These are phyloP conservation scores for Drosophila percnosoma DNA, from an alignment of 2,888 invertebrate species.

Conservation along the genomic window DNA sequence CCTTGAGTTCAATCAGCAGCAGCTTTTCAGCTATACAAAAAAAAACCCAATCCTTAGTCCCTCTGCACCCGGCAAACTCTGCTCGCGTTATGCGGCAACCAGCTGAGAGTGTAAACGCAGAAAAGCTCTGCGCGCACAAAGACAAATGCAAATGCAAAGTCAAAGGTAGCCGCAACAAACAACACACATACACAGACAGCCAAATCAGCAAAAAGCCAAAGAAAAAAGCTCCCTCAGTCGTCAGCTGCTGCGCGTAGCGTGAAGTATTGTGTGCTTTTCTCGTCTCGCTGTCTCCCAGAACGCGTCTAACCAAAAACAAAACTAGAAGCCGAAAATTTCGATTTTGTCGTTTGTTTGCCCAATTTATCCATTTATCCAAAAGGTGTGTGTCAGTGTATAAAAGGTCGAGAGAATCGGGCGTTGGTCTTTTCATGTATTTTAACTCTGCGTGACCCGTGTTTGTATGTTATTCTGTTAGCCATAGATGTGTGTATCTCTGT, in stretches of 20 bases:
- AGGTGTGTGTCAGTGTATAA: slow-evolving; percentile 12
- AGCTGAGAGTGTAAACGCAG: slow-evolving; percentile 52
- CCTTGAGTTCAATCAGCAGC: slow-evolving; percentile 24
- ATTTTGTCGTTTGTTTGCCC: slow-evolving; percentile 4
- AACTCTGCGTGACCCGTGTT: slow-evolving; percentile 27
- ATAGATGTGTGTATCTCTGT: slow-evolving; percentile 28
- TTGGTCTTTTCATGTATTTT: slow-evolving; percentile 18
- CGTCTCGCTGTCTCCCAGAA: slow-evolving; percentile 52
- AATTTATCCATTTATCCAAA: slow-evolving; percentile 4
- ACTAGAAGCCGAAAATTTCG: slow-evolving; percentile 14
- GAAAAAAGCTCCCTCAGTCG: slow-evolving; percentile 83
- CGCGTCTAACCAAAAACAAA: slow-evolving; percentile 46
- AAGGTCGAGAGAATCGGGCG: slow-evolving; percentile 16
- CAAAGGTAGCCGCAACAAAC: slow-evolving; percentile 45
- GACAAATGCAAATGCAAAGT: slow-evolving; percentile 15
- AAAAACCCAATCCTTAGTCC: slow-evolving; percentile 7
- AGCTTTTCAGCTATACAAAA: background rate
- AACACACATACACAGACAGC: slow-evolving; percentile 44
- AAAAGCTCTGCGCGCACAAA: slow-evolving; percentile 37
- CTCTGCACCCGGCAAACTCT: slow-evolving; percentile 8
- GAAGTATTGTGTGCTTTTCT: slow-evolving; percentile 77
- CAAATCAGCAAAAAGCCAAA: slow-evolving; percentile 59
- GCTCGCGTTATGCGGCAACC: slow-evolving; percentile 20
- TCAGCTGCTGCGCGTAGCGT: slow-evolving; percentile 85
- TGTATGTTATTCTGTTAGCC: background rate